Evolutionary conservation across 92 coral and sea anemone genomes (phyloP), one percentile per base, ranked within the genome.

Genomic region (Epizoanthus scotinus): DNA sequence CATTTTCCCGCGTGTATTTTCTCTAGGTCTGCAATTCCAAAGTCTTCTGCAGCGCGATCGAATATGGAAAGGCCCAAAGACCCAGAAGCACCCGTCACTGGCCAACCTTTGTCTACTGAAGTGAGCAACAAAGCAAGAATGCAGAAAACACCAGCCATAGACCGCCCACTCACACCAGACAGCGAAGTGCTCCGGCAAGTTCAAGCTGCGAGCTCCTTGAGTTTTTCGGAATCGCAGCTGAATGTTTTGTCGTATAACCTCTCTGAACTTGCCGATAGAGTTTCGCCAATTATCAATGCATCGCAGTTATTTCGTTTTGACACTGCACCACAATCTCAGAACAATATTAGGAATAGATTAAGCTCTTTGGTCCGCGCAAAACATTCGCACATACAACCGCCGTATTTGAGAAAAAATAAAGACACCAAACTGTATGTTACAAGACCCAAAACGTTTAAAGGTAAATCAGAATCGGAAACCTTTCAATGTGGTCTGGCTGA

Each of bases 211-310:
- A 78, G 61, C 29, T 59, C 85, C 38, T 31, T 85, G 19, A 49
- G 77, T n/a, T 84, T 92, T 12, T 89, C 97, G 0, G 87, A 92
- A 67, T 77, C 90, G 5, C 92, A 86, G 49, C 87, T 92, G 5
- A 90, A 92, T 64, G 79, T 87, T 20, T 70, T 92, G 71, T 92
- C 94, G 7, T 86, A 71, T 75, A 92, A 85, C 79, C 83, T 92
- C 29, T 92, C 87, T 6, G 97, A 92, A 56, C 81, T 92, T 59
- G 97, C 97, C 13, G 97, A 90, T 25, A 85, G 72, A 77, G 77
- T 92, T 38, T 92, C 97, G 6, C 97, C 97, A 7, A 81, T 70
- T 52, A 73, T 58, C 44, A 90, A 88, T 42, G 24, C 57, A 19
- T 40, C 78, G 19, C 72, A 64, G 19, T 84, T 77, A 27, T 86